These are phyloP conservation scores for Aplochiton taeniatus DNA, from an alignment of 2,797 vertebrate species.

Conservation along the genomic window DNA sequence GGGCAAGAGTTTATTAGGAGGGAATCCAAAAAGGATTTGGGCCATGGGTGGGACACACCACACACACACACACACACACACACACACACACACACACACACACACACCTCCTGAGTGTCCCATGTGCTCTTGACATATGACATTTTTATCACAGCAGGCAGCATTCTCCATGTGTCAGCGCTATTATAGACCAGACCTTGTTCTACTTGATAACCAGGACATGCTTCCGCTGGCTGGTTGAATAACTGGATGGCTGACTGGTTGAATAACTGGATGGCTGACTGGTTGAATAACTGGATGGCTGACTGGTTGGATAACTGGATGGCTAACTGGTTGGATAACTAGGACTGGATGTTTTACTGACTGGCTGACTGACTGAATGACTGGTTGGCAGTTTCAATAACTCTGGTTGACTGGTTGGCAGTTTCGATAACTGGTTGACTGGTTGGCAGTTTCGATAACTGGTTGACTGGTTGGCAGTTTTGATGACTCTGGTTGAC, in stretches of 20 bases:
- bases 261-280: background rate
- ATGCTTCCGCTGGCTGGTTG: background rate
- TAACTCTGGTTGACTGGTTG: background rate
- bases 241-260: conserved; percentile 26
- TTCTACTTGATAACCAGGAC: conserved; percentile 42
- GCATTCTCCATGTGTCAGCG: conserved; percentile 46
- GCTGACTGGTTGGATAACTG: background rate
- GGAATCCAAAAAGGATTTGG: too few species aligned
- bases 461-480: conserved; percentile 18
- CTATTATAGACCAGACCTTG: conserved; percentile 47
- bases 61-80: background rate
- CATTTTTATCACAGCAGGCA: conserved; percentile 45
- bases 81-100: conserved; percentile 6
- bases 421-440: conserved; percentile 10
- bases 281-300: background rate
- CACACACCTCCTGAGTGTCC: background rate
- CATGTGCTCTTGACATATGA: conserved; percentile 27
- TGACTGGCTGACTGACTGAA: too few species aligned
- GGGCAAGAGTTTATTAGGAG: too few species aligned
- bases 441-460: background rate
- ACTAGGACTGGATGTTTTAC: background rate
- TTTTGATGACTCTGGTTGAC: conserved; percentile 7
- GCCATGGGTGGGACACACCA: background rate
- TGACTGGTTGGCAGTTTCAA: too few species aligned
- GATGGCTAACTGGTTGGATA: background rate